Percentiles rank a stretch among this genome's conserved stretches.
These are phyloP conservation scores for Trissolcus brochymenae DNA, from an alignment of 2,888 invertebrate species.

Conservation along the genomic window DNA sequence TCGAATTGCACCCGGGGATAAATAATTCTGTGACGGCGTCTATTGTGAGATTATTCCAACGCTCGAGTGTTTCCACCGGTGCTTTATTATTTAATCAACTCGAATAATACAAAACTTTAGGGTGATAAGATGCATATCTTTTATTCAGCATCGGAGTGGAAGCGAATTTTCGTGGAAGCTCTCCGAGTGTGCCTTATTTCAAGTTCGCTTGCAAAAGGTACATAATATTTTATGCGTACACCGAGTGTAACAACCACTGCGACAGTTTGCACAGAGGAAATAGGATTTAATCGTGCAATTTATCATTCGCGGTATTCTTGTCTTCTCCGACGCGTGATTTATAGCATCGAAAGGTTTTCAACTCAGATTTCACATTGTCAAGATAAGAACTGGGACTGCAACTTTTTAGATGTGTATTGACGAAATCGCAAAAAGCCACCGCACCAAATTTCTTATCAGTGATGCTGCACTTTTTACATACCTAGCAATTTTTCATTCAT, in stretches of 20 bases:
- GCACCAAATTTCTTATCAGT: not conserved
- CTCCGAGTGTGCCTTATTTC: slow-evolving; percentile 23
- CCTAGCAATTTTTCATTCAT: too few species aligned
- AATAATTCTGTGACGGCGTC: too few species aligned
- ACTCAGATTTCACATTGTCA: slow-evolving; percentile 54
- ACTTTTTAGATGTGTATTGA: slow-evolving; percentile 6
- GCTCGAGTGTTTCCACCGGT: not conserved
- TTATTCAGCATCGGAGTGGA: slow-evolving; percentile 21
- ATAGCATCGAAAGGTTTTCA: slow-evolving; percentile 47
- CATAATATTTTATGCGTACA: slow-evolving; percentile 52
- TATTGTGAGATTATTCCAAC: too few species aligned
- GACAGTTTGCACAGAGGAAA: slow-evolving; percentile 52
- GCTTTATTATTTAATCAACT: slow-evolving; percentile 13
- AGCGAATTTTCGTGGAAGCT: slow-evolving; percentile 16
- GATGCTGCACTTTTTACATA: too few species aligned
- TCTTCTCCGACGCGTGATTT: slow-evolving; percentile 46
- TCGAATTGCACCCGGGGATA: too few species aligned
- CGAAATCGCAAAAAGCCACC: slow-evolving; percentile 6
- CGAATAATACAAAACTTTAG: slow-evolving; percentile 10
- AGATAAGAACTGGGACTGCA: slow-evolving; percentile 19
- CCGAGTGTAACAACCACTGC: slow-evolving; percentile 47
- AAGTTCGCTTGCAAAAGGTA: slow-evolving; percentile 36
- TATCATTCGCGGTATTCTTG: slow-evolving; percentile 53
- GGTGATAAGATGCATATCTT: slow-evolving; percentile 28
- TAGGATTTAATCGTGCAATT: slow-evolving; percentile 57